Percentiles rank a stretch among this genome's conserved stretches.
phyloP scores from a whole-genome alignment of 2,888 invertebrate genomes.

The Steromphala cineraria region DNA sequence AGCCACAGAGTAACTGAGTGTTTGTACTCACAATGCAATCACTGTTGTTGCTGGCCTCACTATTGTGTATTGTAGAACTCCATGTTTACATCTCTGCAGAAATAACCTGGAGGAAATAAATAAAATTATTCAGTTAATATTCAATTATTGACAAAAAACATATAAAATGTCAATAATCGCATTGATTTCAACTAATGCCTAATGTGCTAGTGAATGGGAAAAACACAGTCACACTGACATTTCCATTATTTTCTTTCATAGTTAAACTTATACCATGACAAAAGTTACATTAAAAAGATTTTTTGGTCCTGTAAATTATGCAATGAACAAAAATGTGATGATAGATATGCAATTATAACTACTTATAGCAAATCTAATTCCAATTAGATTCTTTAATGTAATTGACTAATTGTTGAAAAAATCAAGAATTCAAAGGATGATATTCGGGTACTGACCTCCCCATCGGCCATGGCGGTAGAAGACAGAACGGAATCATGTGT shows the following conservation, averaged over 20 bases:
- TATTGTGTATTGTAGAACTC: conserved; percentile 95
- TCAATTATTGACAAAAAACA: not conserved
- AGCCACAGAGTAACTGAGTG: no score
- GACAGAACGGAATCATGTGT: conserved; percentile 94
- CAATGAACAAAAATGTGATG: no score
- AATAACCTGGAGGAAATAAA: conserved; percentile 83
- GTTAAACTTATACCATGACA: no score
- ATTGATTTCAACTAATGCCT: not conserved
- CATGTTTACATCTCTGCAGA: conserved; percentile 96
- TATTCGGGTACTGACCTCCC: conserved; percentile 81
- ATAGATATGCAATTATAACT: no score
- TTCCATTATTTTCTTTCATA: not conserved
- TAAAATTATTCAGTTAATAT: not conserved
- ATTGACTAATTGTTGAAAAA: no score
- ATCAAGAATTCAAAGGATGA: not conserved
- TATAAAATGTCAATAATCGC: no score
- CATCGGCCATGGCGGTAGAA: conserved; percentile 91
- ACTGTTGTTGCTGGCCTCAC: conserved; percentile 92
- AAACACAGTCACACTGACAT: not conserved
- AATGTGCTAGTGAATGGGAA: no score
- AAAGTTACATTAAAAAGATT: no score
- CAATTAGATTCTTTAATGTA: no score
- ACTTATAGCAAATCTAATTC: no score
- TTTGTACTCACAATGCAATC: conserved; percentile 86
- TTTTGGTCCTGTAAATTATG: no score